Percentiles rank a stretch among this genome's conserved stretches.
These are phyloP conservation scores for Scopus umbretta DNA, from an alignment of 2,113 vertebrate species.

Conservation along the genomic window DNA sequence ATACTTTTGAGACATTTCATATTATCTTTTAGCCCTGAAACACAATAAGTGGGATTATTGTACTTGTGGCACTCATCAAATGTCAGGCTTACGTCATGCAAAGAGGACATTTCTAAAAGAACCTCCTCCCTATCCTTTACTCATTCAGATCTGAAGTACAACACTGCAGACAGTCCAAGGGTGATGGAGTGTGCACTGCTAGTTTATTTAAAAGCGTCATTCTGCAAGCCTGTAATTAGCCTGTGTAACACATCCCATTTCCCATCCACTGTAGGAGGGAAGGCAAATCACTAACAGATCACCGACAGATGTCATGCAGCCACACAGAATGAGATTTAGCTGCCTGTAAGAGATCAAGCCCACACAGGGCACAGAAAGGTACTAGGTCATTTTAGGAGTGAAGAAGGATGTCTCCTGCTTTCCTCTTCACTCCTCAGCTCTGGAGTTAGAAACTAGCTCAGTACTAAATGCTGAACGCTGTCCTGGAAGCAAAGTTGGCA, in stretches of 20 bases:
- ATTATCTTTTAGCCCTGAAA: constrained; percentile 80
- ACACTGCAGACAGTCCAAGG: not conserved
- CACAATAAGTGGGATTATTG: constrained; percentile 39
- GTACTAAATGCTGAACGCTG: not conserved
- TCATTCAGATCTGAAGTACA: not conserved
- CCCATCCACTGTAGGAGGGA: not conserved
- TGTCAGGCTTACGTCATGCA: not conserved
- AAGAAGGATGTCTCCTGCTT: not conserved
- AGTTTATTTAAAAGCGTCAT: not conserved
- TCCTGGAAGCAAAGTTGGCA: not conserved
- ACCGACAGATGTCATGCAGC: not conserved
- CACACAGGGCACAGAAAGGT: not conserved
- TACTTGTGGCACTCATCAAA: not conserved
- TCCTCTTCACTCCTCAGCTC: not conserved
- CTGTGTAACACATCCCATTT: not conserved
- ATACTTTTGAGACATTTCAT: constrained; percentile 77
- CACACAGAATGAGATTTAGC: not conserved
- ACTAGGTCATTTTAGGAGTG: not conserved
- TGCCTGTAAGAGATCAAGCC: not conserved
- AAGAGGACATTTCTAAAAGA: not conserved
- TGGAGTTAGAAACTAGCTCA: not conserved
- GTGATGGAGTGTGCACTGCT: not conserved
- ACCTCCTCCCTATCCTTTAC: not conserved
- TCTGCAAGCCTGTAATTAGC: not conserved
- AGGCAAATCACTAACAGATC: not conserved